Evolutionary conservation across 2,888 invertebrate species (phyloP).

Genomic region (Athalia cordata): DNA sequence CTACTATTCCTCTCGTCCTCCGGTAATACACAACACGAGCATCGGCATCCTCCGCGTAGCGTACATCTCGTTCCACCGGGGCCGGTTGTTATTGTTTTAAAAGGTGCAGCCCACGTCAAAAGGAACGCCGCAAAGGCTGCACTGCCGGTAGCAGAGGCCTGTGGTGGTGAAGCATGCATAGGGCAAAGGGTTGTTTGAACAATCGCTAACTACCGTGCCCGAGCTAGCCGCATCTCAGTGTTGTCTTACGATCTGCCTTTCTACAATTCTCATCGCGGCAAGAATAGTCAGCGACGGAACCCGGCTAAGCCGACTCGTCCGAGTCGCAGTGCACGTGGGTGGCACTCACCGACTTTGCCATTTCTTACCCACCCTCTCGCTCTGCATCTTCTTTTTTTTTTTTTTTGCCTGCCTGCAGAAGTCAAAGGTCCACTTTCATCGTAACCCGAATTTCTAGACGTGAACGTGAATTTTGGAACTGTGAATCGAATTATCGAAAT

Average conservation of each 20-base stretch:
- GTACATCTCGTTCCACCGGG: not conserved
- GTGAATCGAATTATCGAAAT: too few species aligned
- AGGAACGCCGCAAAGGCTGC: slow-evolving; percentile 32
- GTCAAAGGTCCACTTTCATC: too few species aligned
- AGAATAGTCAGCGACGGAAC: not conserved
- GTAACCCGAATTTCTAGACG: too few species aligned
- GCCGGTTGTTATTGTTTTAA: slow-evolving; percentile 46
- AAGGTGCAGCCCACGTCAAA: slow-evolving; percentile 37
- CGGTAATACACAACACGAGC: not conserved
- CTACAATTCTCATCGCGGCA: not conserved
- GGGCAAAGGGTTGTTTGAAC: slow-evolving; percentile 43
- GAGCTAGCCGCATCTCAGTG: not conserved
- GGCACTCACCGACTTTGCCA: not conserved
- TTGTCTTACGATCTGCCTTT: slow-evolving; percentile 33
- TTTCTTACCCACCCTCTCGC: too few species aligned
- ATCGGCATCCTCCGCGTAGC: not conserved
- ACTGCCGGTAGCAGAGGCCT: too few species aligned
- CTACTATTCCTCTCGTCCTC: not conserved
- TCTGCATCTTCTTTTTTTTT: too few species aligned
- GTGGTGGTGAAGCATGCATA: too few species aligned
- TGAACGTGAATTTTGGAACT: too few species aligned
- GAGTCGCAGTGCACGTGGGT: slow-evolving; percentile 13
- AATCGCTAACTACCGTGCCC: slow-evolving; percentile 43
- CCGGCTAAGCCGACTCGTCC: not conserved
- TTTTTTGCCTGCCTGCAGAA: too few species aligned